Evolutionary conservation across 2,888 invertebrate genomes (phyloP), one percentile per base, ranked within the genome.

Genomic region (Drosophila sordidapex): DNA sequence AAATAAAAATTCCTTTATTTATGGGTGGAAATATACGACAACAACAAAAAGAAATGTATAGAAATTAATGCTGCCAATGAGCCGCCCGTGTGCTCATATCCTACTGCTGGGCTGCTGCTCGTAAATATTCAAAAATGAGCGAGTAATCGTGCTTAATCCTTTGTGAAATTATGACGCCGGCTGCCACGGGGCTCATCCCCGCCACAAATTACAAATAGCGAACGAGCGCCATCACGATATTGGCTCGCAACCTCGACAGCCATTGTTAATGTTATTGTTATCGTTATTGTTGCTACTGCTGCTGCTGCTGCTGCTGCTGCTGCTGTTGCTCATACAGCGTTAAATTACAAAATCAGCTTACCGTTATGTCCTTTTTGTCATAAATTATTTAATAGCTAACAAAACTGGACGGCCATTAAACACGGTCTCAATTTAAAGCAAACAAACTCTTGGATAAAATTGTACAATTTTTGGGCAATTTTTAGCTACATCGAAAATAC

Each of bases 51-150:
- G 15, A 15, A 46, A 46, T 48, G 21, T 25, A 13, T 27, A 43
- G 18, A 33, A 69, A 60, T 51, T 49, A 72, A 70, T 56, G 46
- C 59, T 52, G 48, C 35, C 62, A 70, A 52, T 72, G 60, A 54
- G 66, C 59, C 66, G 58, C 29, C 43, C 38, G 53, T 67, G 60
- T 64, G 75, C 74, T 74, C 79, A 73, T 77, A 71, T 80, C 59
- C 74, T 66, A 67, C 73, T 64, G 73, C 75, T 63, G 71, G 48
- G 52, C 53, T 63, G 82, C 75, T 65, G 82, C 76, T 79, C 89
- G 84, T 87, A 87, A 87, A 87, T 83, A 89, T 87, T 83, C 80
- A 89, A 85, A 87, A 87, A 83, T 85, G 83, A 87, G 82, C 77
- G 82, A 76, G 83, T 87, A 87, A 87, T 87, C 89, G 82, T 71